Evolutionary conservation across 2,113 vertebrate species (phyloP), one percentile per base, ranked within the genome.

Genomic region (Haemorhous mexicanus): DNA sequence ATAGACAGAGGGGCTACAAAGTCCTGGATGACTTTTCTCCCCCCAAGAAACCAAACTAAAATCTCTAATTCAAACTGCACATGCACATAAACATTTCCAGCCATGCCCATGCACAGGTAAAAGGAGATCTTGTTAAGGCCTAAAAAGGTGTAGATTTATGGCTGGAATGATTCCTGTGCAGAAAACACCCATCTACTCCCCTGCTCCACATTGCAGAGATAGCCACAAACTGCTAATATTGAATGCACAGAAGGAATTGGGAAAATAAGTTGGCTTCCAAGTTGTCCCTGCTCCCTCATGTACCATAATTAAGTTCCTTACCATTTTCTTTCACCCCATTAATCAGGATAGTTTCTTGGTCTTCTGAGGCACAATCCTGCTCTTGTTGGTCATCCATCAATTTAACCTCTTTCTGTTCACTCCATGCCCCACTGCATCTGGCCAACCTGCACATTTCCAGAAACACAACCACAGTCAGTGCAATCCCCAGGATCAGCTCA

Each of bases 351-450:
- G 98, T 98, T 98, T 98, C 98, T 97, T 98, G 98, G 97, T 98
- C 98, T 98, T 98, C 98, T 98, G 98, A 98, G 96, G 98, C 98
- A 98, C 98, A 98, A 98, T 98, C 96, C 98, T 98, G 98, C 96
- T 99, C 98, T 98, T 98, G 98, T 98, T 99, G 98, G 98, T 98
- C 98, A 98, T 99, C 99, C 99, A 99, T 99, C 98, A 99, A 98
- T 99, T 98, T 97, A 98, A 98, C 97, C 97, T 98, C 97, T 96
- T 97, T 98, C 96, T 98, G 98, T 97, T 98, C 98, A 98, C 98
- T 98, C 98, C 98, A 98, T 98, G 97, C 98, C 98, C 98, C 98
- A 97, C 98, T 98, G 98, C 96, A 97, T 97, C 97, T 97, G 97
- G 98, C 95, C 98, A 98, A 98, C 98, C 99, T 99, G 98, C 94